Percentiles rank a stretch among this genome's conserved stretches.
These are phyloP conservation scores for Erynnis tages DNA, from an alignment of 2,888 invertebrate species.

Conservation along the genomic window DNA sequence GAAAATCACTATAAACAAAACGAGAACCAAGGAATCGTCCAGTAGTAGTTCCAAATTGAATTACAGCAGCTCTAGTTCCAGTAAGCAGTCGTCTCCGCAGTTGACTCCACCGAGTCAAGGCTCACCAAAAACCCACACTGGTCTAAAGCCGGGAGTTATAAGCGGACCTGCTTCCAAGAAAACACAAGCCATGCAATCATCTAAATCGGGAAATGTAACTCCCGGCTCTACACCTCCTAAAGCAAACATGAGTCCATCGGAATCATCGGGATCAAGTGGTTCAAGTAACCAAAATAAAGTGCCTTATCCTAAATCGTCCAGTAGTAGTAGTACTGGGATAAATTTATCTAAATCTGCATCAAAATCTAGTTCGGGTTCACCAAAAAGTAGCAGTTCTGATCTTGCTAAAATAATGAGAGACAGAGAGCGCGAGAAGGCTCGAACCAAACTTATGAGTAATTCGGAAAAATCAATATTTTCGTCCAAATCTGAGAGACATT, in stretches of 20 bases:
- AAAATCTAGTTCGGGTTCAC: constrained; percentile 81
- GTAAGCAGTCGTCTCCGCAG: constrained; percentile 72
- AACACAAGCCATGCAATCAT: constrained; percentile 83
- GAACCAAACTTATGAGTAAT: constrained; percentile 81
- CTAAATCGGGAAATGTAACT: constrained; percentile 62
- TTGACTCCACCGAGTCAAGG: constrained; percentile 80
- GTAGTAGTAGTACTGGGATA: constrained; percentile 63
- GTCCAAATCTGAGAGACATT: constrained; percentile 83
- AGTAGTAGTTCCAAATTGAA: constrained; percentile 68
- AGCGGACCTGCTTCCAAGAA: constrained; percentile 94
- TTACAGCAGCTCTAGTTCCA: constrained; percentile 68
- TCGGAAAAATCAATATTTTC: constrained; percentile 85
- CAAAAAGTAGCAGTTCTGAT: constrained; percentile 82
- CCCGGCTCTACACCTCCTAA: constrained; percentile 72
- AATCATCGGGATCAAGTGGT: constrained; percentile 53
- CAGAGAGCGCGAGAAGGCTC: constrained; percentile 82
- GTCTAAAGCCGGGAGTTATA: constrained; percentile 91
- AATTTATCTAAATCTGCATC: constrained; percentile 72
- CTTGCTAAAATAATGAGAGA: constrained; percentile 79
- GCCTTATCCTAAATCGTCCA: constrained; percentile 75
- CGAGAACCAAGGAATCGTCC: constrained; percentile 87
- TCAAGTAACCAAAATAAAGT: constrained; percentile 61
- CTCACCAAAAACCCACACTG: constrained; percentile 91
- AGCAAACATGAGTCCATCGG: constrained; percentile 65
- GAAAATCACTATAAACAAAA: constrained; percentile 95